phyloP scores from a whole-genome alignment of 2,797 vertebrate genomes.

The Dermochelys coriacea region DNA sequence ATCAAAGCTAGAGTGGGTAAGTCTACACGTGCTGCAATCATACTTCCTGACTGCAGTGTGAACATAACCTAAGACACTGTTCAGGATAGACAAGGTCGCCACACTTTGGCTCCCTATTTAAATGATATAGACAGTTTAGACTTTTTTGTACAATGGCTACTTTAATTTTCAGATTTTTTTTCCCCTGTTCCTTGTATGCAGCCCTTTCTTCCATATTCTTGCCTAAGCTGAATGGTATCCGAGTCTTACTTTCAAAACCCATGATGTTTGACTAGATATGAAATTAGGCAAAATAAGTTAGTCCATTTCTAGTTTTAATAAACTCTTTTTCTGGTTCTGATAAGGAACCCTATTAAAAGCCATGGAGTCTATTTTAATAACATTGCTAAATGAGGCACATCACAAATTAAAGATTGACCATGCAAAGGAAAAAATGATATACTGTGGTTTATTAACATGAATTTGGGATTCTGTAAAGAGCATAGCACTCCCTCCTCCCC shows the following conservation, averaged over 20 bases:
- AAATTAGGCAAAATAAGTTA: conserved; percentile 65
- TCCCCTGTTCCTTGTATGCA: not conserved
- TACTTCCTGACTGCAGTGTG: not conserved
- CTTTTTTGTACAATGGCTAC: not conserved
- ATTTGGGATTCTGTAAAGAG: conserved; percentile 65
- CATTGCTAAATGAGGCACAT: conserved; percentile 72
- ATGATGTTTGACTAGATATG: conserved; percentile 51
- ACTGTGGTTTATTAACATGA: conserved; percentile 66
- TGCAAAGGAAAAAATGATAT: conserved; percentile 71
- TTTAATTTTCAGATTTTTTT: not conserved
- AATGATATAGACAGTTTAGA: not conserved
- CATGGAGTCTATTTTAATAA: conserved; percentile 77
- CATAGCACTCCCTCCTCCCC: not conserved
- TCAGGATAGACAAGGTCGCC: not conserved
- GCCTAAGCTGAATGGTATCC: conserved; percentile 2
- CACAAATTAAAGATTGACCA: conserved; percentile 75
- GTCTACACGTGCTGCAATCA: not conserved
- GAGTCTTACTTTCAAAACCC: conserved; percentile 55
- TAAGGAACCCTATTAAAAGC: conserved; percentile 81
- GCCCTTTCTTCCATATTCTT: not conserved
- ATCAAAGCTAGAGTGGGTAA: too few relatives aligned
- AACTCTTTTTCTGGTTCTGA: conserved; percentile 71
- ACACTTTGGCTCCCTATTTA: not conserved
- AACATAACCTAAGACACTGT: not conserved
- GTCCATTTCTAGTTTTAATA: conserved; percentile 68